These are phyloP conservation scores for Alectura lathami DNA, from an alignment of 2,113 vertebrate genomes.

Conservation along the genomic window DNA sequence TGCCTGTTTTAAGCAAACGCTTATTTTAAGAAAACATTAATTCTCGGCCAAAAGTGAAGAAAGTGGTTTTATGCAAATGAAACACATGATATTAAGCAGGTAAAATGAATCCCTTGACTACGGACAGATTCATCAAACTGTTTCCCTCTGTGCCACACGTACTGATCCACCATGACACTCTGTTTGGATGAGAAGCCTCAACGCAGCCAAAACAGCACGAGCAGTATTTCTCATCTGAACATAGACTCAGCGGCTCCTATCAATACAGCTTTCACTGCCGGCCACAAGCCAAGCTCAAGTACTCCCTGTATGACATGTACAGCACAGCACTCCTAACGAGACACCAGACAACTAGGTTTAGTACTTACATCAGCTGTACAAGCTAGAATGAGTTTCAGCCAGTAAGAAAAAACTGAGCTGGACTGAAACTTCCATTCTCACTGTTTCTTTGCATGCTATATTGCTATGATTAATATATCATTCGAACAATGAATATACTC, in stretches of 20 bases:
- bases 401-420: background rate
- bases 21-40: background rate
- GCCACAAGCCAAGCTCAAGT: background rate
- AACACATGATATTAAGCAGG: background rate
- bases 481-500: background rate
- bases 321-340: background rate
- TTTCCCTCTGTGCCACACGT: background rate
- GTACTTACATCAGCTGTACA: background rate
- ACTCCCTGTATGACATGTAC: accelerated
- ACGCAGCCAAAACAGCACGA: background rate
- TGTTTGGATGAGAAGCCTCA: background rate
- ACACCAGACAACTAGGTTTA: background rate
- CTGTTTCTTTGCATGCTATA: accelerated
- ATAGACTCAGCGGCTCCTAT: background rate
- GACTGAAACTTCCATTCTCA: background rate
- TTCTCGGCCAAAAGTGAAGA: background rate
- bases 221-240: background rate
- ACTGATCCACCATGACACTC: background rate
- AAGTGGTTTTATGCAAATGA: background rate
- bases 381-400: background rate
- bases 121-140: background rate
- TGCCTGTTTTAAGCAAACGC: background rate
- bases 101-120: background rate
- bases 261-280: background rate
- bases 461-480: background rate